phyloP scores from a whole-genome alignment of 2,113 vertebrate genomes.

The Podocnemis expansa region DNA sequence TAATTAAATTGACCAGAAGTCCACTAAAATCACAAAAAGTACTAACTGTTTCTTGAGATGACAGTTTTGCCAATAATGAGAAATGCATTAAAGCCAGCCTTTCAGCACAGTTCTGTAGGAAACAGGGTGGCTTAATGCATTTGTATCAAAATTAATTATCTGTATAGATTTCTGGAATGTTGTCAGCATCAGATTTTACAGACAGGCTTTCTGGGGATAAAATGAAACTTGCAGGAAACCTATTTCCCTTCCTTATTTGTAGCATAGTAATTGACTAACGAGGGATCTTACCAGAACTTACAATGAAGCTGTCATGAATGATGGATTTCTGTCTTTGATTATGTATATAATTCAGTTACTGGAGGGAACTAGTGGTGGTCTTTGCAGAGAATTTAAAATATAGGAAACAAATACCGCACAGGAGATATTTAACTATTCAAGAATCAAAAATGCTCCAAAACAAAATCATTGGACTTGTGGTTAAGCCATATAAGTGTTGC shows the following conservation, averaged over 20 bases:
- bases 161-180: neutral
- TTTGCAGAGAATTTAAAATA: neutral
- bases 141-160: neutral
- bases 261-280: neutral
- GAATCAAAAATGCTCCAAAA: neutral
- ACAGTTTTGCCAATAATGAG: neutral
- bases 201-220: neutral
- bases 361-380: neutral
- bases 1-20: conserved; percentile 12
- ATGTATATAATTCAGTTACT: neutral
- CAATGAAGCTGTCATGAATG: neutral
- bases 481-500: neutral
- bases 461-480: neutral
- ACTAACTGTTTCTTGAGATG: neutral
- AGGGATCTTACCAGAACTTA: neutral
- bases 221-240: neutral
- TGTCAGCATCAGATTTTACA: neutral
- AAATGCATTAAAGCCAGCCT: neutral
- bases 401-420: neutral
- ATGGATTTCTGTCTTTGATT: neutral
- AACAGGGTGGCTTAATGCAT: neutral
- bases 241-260: neutral
- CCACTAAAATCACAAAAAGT: neutral
- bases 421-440: neutral
- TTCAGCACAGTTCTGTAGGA: neutral